Conservation (phyloP, 2,113 vertebrate species). For the Psephotus haematonotus region DNA sequence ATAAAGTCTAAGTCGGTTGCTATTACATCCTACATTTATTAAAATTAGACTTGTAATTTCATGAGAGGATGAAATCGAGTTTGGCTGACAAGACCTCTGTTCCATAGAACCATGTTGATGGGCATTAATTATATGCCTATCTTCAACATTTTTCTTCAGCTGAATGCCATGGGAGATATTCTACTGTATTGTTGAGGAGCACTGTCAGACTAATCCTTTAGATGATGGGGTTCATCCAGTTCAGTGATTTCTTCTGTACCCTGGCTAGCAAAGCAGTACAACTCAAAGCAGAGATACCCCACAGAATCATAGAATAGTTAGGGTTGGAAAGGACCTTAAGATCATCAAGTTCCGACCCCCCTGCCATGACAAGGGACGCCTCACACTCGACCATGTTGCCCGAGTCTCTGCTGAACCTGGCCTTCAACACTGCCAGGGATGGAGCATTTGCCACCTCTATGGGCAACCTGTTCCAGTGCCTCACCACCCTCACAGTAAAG, state of each 20-base stretch:
- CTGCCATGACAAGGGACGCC: neutral
- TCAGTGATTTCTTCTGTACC: neutral
- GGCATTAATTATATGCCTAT: constrained; percentile 12
- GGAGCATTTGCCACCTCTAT: neutral
- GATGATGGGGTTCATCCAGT: neutral
- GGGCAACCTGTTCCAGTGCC: neutral
- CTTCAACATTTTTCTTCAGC: neutral
- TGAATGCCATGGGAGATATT: neutral
- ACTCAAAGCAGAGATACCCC: neutral
- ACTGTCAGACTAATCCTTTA: neutral
- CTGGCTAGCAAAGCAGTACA: neutral
- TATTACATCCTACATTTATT: constrained; percentile 56
- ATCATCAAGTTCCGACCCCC: neutral
- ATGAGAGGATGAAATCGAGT: constrained; percentile 20
- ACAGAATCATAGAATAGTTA: neutral
- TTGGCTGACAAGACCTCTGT: constrained; percentile 26
- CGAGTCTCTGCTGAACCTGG: neutral
- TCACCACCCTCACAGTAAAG: neutral
- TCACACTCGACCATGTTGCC: neutral
- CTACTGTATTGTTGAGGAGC: neutral
- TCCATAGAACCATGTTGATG: neutral
- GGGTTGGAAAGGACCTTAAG: neutral
- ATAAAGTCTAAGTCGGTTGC: constrained; percentile 37
- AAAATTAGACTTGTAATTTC: constrained; percentile 49
- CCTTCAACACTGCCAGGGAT: neutral